Evolutionary conservation across 2,113 vertebrate species (phyloP).

Genomic region (Corvus moneduloides): DNA sequence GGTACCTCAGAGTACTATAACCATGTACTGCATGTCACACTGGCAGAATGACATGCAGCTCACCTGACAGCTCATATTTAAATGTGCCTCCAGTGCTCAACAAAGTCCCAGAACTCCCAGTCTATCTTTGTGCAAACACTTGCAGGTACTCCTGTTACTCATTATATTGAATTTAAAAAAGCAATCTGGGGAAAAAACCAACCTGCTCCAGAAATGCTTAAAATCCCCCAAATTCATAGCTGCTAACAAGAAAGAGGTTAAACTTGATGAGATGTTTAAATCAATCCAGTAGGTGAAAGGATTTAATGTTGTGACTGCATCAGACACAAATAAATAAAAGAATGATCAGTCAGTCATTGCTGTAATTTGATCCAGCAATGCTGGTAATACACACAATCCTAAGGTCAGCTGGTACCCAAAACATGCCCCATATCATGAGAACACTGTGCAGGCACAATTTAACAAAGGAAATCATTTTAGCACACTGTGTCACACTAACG

Average conservation of each 20-base stretch:
- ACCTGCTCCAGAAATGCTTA: neutral
- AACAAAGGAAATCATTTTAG: neutral
- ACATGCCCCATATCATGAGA: neutral
- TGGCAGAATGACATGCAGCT: neutral
- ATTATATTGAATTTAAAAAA: neutral
- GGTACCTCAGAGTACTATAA: neutral
- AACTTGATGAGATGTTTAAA: neutral
- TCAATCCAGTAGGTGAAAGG: neutral
- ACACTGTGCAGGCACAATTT: neutral
- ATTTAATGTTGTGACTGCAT: neutral
- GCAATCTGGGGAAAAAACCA: neutral
- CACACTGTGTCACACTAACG: neutral
- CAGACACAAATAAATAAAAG: neutral
- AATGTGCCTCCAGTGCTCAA: neutral
- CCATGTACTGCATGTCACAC: neutral
- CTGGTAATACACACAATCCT: neutral
- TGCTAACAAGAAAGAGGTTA: neutral
- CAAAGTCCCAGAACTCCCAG: neutral
- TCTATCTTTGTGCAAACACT: too few relatives aligned
- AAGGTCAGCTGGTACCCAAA: neutral
- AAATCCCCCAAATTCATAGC: rapidly evolving
- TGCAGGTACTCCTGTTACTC: neutral
- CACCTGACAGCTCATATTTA: neutral
- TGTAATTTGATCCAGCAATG: neutral
- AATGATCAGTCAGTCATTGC: neutral